phyloP scores from a whole-genome alignment of 2,113 vertebrate species.

The Ammospiza nelsoni region DNA sequence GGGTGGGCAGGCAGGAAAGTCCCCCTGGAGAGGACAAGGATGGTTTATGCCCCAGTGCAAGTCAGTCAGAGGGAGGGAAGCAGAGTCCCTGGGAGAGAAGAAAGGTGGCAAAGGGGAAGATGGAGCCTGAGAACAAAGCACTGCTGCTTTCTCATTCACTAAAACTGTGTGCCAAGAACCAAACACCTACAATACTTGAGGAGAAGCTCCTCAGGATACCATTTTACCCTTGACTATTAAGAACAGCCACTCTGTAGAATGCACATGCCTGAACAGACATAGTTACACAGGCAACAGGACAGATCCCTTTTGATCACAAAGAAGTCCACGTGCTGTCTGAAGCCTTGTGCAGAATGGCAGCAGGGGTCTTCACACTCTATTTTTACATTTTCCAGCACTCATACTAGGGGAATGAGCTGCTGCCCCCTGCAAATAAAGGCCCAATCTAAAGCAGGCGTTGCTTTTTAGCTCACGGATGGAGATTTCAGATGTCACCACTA shows the following conservation, averaged over 20 bases:
- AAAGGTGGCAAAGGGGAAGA: not conserved
- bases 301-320: not conserved
- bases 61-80: not conserved
- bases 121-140: not conserved
- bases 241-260: not conserved
- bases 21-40: not conserved
- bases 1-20: not conserved
- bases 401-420: not conserved
- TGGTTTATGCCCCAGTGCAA: not conserved
- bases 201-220: not conserved
- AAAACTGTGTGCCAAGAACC: not conserved
- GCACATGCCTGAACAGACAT: not conserved
- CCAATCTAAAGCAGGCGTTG: not conserved
- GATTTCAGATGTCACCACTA: constrained; percentile 38
- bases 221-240: not conserved
- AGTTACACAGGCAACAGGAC: not conserved
- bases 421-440: not conserved
- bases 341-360: not conserved
- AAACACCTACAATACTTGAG: not conserved
- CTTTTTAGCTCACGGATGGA: constrained; percentile 17
- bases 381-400: constrained; percentile 1
- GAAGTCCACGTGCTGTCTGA: not conserved
- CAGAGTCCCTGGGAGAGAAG: not conserved
- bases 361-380: not conserved
- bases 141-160: not conserved